Percentiles rank a stretch among this genome's conserved stretches.
Evolutionary conservation across 2,113 vertebrate species (phyloP).

Genomic region (Stigmatopora argus): DNA sequence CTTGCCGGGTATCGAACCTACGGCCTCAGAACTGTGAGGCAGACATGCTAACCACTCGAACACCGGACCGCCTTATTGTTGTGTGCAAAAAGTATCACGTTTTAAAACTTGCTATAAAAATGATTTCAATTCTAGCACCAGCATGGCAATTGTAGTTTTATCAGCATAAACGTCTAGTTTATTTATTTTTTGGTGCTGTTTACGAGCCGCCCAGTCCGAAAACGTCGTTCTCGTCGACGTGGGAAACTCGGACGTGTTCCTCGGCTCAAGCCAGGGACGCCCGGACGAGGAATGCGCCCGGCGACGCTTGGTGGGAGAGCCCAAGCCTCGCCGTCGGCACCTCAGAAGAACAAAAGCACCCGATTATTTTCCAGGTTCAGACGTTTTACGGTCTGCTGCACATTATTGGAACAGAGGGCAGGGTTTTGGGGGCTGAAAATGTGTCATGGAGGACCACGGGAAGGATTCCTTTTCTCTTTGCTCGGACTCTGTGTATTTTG

Average conservation of each 20-base stretch:
- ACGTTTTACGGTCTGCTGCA: constrained; percentile 60
- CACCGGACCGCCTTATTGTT: no score
- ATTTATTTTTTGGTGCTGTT: no score
- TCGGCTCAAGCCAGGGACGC: constrained; percentile 22
- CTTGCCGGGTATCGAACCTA: no score
- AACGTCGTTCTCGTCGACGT: no score
- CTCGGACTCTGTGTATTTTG: not conserved
- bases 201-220: no score
- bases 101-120: no score
- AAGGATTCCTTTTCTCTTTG: not conserved
- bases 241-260: constrained; percentile 17
- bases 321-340: constrained; percentile 25
- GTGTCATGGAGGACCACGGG: constrained; percentile 15
- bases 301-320: constrained; percentile 5
- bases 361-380: constrained; percentile 51
- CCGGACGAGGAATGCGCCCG: constrained; percentile 39
- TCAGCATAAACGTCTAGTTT: no score
- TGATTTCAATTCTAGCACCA: no score
- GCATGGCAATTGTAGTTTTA: no score
- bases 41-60: no score
- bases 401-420: constrained; percentile 44
- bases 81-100: no score
- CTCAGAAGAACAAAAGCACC: constrained; percentile 43
- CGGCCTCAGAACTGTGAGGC: no score
- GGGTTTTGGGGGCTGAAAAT: constrained; percentile 26